Conservation (phyloP, 2,888 invertebrate genomes). For the Zaprionus bogoriensis region DNA sequence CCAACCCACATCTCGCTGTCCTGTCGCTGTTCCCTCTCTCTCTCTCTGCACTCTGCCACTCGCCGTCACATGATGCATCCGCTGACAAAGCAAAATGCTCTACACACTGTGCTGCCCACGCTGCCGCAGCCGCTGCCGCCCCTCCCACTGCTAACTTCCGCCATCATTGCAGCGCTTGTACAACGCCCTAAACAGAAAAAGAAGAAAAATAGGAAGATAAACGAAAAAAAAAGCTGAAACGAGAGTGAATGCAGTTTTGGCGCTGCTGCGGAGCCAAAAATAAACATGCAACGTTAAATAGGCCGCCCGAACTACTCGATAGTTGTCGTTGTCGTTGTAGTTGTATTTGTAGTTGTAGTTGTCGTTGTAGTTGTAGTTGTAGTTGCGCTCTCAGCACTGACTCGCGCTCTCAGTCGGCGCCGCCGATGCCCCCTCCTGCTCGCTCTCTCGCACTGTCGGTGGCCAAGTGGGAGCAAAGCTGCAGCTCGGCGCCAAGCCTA, state of each 20-base stretch:
- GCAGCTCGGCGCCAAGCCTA: slow-evolving; percentile 37
- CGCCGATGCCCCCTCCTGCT: slow-evolving; percentile 8
- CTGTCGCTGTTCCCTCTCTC: not conserved
- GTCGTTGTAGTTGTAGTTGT: too few relatives aligned
- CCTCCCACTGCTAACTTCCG: slow-evolving; percentile 36
- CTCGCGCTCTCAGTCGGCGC: slow-evolving; percentile 12
- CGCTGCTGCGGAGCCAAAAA: slow-evolving; percentile 60
- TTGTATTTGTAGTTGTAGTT: too few relatives aligned
- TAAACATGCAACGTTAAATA: slow-evolving; percentile 75
- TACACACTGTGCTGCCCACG: not conserved
- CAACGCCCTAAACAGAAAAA: slow-evolving; percentile 71
- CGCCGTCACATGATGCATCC: slow-evolving; percentile 75
- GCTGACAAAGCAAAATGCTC: slow-evolving; percentile 51
- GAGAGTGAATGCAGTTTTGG: slow-evolving; percentile 72
- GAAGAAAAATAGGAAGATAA: slow-evolving; percentile 62
- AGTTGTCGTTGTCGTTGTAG: slow-evolving; percentile 20
- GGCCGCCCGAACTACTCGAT: slow-evolving; percentile 52
- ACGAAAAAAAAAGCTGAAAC: slow-evolving; percentile 45
- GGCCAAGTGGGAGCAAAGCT: slow-evolving; percentile 71
- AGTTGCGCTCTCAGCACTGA: too few relatives aligned
- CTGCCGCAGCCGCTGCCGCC: not conserved
- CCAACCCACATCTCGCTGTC: not conserved
- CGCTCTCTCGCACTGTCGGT: slow-evolving; percentile 32
- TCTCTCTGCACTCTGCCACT: slow-evolving; percentile 21
- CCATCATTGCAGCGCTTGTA: slow-evolving; percentile 45